Evolutionary conservation across 1,140 invertebrate species (phyloP).

Genomic region (Diprion similis): DNA sequence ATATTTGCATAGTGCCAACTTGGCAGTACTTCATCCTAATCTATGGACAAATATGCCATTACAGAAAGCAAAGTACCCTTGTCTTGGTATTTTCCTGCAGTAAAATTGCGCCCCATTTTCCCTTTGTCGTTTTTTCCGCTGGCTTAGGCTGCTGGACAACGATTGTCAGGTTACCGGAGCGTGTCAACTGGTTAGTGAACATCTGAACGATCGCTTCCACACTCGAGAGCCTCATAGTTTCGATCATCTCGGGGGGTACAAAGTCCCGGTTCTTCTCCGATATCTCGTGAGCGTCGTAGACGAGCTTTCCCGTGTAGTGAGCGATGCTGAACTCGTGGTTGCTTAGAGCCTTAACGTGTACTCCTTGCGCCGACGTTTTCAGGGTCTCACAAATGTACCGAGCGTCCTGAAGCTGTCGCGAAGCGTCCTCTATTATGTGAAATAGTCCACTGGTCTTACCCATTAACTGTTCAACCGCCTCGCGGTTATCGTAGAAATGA

Average conservation of each 20-base stretch:
- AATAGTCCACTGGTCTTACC: slow-evolving; percentile 85
- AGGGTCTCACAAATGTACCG: slow-evolving; percentile 67
- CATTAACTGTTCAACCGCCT: slow-evolving; percentile 84
- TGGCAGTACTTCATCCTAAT: no score
- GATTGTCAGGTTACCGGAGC: slow-evolving; percentile 77
- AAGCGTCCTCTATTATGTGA: slow-evolving; percentile 88
- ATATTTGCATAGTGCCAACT: no score
- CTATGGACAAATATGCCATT: neutral
- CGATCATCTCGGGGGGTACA: slow-evolving; percentile 84
- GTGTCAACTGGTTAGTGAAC: slow-evolving; percentile 87
- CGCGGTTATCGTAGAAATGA: slow-evolving; percentile 87
- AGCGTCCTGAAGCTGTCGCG: slow-evolving; percentile 68
- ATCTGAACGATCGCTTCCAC: slow-evolving; percentile 76
- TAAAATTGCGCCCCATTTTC: slow-evolving; percentile 60
- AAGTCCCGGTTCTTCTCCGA: slow-evolving; percentile 89
- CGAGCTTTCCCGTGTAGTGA: slow-evolving; percentile 84
- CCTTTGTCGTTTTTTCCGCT: slow-evolving; percentile 49
- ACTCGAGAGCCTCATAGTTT: slow-evolving; percentile 79
- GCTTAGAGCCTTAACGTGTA: slow-evolving; percentile 67
- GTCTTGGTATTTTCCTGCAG: slow-evolving; percentile 64
- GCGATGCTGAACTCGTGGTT: slow-evolving; percentile 78
- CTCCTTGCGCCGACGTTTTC: slow-evolving; percentile 39
- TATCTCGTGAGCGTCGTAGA: slow-evolving; percentile 83
- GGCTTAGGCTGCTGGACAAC: slow-evolving; percentile 37
- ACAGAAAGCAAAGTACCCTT: slow-evolving; percentile 39